Evolutionary conservation across 2,888 invertebrate species (phyloP).

Genomic region (Cephus spinipes): DNA sequence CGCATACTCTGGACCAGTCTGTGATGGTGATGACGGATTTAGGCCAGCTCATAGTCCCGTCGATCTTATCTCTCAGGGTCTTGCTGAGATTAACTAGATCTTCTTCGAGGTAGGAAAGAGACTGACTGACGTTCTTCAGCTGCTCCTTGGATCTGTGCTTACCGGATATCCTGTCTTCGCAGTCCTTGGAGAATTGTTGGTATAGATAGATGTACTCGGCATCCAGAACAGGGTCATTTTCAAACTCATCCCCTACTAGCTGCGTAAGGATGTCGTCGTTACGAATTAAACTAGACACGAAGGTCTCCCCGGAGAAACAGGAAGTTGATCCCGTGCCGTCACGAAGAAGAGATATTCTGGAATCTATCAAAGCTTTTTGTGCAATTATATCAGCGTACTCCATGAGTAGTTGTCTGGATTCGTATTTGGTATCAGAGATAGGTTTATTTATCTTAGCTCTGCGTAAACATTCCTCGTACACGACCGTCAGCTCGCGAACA

Average conservation of each 20-base stretch:
- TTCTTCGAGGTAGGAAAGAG: constrained; percentile 60
- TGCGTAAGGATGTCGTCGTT: constrained; percentile 55
- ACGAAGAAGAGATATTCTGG: constrained; percentile 76
- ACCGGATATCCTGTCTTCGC: constrained; percentile 56
- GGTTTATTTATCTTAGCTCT: constrained; percentile 70
- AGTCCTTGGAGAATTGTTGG: constrained; percentile 74
- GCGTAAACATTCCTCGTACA: constrained; percentile 76
- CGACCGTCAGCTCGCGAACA: constrained; percentile 75
- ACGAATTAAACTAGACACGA: constrained; percentile 59
- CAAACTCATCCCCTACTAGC: constrained; percentile 44
- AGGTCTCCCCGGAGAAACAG: constrained; percentile 47
- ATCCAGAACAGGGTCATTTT: constrained; percentile 71
- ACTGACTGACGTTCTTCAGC: constrained; percentile 45
- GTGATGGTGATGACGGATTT: constrained; percentile 27
- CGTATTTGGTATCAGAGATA: constrained; percentile 43
- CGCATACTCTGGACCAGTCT: constrained; percentile 70
- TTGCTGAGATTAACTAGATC: constrained; percentile 62
- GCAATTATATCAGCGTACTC: constrained; percentile 80
- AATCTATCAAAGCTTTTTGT: constrained; percentile 82
- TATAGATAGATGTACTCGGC: constrained; percentile 78
- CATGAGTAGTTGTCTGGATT: constrained; percentile 69
- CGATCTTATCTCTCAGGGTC: constrained; percentile 29
- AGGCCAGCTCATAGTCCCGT: constrained; percentile 32
- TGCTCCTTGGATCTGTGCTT: constrained; percentile 48
- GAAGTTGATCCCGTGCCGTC: constrained; percentile 6